These are phyloP conservation scores for Crotalus tigris DNA, from an alignment of 2,113 vertebrate genomes.

Conservation along the genomic window DNA sequence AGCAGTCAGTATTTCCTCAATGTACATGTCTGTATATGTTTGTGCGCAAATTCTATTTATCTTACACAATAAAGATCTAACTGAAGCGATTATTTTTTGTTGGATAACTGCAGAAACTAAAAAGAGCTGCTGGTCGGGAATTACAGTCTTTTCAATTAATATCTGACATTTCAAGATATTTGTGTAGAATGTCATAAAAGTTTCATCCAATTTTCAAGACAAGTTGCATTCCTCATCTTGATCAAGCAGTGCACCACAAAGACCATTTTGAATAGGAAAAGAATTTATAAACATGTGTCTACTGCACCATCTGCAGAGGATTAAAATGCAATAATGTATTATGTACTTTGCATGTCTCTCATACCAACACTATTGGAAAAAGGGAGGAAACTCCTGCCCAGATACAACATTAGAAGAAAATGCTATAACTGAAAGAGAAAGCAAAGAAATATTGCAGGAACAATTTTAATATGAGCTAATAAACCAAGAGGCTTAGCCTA, in stretches of 20 bases:
- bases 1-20: background rate
- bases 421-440: slow-evolving; percentile 2
- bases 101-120: background rate
- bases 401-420: slow-evolving; percentile 29
- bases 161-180: slow-evolving; percentile 21
- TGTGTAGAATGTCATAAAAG: slow-evolving; percentile 20
- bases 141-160: background rate
- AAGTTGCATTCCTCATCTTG: slow-evolving; percentile 6
- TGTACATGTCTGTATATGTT: background rate
- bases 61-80: background rate
- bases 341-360: slow-evolving; percentile 40
- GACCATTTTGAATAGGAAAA: slow-evolving; percentile 33
- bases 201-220: slow-evolving; percentile 11
- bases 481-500: background rate
- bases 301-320: slow-evolving; percentile 50
- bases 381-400: background rate
- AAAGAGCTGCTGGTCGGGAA: background rate
- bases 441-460: slow-evolving; percentile 32
- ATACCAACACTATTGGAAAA: background rate
- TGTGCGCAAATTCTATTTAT: background rate
- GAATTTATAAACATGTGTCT: slow-evolving; percentile 30
- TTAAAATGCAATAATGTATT: slow-evolving; percentile 41
- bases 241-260: slow-evolving; percentile 20
- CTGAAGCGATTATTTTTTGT: background rate
- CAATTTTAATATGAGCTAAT: slow-evolving; percentile 48